Conservation (phyloP, 2,888 invertebrate species). For the Bruchidius siliquastri region DNA sequence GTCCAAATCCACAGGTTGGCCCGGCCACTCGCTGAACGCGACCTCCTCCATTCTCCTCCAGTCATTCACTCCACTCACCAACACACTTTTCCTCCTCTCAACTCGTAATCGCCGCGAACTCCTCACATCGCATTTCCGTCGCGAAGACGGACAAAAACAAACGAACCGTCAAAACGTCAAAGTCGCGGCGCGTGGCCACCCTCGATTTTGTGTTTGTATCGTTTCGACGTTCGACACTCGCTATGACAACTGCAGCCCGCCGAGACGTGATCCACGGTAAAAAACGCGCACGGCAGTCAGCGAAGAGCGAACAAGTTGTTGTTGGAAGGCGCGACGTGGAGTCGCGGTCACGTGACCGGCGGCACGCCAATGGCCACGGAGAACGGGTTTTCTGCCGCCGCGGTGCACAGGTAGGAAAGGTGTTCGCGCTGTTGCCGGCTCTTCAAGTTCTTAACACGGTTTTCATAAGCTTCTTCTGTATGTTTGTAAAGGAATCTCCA, state of each 20-base stretch:
- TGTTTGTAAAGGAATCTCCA: no score
- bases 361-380: background rate
- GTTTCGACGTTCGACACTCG: conserved; percentile 22
- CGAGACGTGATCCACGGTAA: conserved; percentile 26
- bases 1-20: conserved; percentile 53
- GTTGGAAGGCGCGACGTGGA: conserved; percentile 23
- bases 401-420: background rate
- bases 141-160: background rate
- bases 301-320: conserved; percentile 28
- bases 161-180: background rate
- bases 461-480: no score
- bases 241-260: no score
- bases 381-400: background rate
- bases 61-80: conserved; percentile 38
- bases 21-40: conserved; percentile 61
- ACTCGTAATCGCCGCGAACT: background rate
- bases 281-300: conserved; percentile 14
- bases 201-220: conserved; percentile 13
- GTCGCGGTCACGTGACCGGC: conserved; percentile 28
- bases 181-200: background rate
- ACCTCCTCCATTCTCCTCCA: conserved; percentile 52
- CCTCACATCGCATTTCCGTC: background rate
- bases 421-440: background rate
- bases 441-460: background rate
- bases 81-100: conserved; percentile 12